These are phyloP conservation scores for Sceloporus undulatus DNA, from an alignment of 2,113 vertebrate genomes.

Conservation along the genomic window DNA sequence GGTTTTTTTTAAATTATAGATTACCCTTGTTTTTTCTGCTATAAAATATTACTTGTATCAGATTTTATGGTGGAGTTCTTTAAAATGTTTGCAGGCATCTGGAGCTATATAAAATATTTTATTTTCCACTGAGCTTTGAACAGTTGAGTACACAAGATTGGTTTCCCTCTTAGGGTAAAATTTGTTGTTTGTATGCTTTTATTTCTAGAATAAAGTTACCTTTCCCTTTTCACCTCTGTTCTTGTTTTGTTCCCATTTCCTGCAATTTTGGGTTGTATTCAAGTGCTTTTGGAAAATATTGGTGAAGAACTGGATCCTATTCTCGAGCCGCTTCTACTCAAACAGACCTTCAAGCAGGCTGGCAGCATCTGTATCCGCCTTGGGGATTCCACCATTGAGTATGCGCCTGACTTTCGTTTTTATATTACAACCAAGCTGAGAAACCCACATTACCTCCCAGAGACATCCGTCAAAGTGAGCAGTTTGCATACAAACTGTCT, in stretches of 20 bases:
- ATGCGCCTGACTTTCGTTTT: conserved; percentile 88
- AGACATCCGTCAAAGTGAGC: conserved; percentile 87
- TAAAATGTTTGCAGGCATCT: background rate
- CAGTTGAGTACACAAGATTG: background rate
- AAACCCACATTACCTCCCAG: conserved; percentile 90
- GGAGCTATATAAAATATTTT: background rate
- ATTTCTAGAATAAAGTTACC: background rate
- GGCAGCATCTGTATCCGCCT: conserved; percentile 87
- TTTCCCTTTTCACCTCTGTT: background rate
- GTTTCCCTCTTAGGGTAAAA: background rate
- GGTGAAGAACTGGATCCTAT: conserved; percentile 91
- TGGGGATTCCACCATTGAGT: conserved; percentile 87
- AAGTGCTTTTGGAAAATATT: conserved; percentile 89
- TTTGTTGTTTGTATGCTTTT: background rate
- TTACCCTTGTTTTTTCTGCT: background rate
- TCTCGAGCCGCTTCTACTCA: conserved; percentile 89
- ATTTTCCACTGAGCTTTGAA: background rate
- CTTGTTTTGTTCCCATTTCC: background rate
- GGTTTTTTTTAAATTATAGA: background rate
- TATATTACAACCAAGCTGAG: conserved; percentile 91
- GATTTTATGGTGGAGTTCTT: background rate
- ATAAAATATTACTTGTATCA: background rate
- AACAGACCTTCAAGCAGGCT: conserved; percentile 90
- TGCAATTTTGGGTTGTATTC: conserved; percentile 40
- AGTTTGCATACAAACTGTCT: background rate